Evolutionary conservation across 2,113 vertebrate genomes (phyloP).

Genomic region (Genyomyrus donnyi): DNA sequence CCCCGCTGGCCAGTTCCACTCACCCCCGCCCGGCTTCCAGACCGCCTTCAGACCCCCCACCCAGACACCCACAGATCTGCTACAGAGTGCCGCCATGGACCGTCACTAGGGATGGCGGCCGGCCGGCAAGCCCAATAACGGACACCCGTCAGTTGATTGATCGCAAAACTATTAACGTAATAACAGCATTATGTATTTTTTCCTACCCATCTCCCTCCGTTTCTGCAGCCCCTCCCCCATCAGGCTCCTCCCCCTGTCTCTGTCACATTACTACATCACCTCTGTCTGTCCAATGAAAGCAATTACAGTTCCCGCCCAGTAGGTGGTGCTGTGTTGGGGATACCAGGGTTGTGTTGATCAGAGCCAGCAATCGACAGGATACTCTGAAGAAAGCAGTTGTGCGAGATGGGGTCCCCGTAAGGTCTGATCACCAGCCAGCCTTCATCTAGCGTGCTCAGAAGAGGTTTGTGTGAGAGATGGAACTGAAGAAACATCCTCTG

Average conservation of each 20-base stretch:
- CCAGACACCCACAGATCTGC: constrained; percentile 83
- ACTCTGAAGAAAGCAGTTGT: neutral
- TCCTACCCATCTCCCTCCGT: constrained; percentile 56
- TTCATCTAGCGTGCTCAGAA: neutral
- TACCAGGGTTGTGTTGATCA: neutral
- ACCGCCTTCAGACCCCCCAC: constrained; percentile 81
- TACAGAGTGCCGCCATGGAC: constrained; percentile 84
- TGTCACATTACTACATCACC: neutral
- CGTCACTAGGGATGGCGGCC: constrained; percentile 65
- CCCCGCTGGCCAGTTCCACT: constrained; percentile 72
- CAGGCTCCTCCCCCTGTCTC: constrained; percentile 33
- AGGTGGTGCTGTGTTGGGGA: neutral
- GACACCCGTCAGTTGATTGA: constrained; percentile 53
- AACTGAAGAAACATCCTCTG: neutral
- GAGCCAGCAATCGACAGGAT: neutral
- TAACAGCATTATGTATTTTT: constrained; percentile 50
- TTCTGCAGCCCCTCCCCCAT: neutral
- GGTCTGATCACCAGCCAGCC: neutral
- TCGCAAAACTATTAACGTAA: constrained; percentile 55
- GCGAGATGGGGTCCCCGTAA: neutral
- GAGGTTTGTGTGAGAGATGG: neutral
- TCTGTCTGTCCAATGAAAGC: neutral
- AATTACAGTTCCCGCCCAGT: neutral
- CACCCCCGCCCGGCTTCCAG: constrained; percentile 85
- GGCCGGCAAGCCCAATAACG: constrained; percentile 22